These are phyloP conservation scores for Apostichopus parvimensis DNA, from an alignment of 35 echinoderm and acorn worm species.

Conservation along the genomic window DNA sequence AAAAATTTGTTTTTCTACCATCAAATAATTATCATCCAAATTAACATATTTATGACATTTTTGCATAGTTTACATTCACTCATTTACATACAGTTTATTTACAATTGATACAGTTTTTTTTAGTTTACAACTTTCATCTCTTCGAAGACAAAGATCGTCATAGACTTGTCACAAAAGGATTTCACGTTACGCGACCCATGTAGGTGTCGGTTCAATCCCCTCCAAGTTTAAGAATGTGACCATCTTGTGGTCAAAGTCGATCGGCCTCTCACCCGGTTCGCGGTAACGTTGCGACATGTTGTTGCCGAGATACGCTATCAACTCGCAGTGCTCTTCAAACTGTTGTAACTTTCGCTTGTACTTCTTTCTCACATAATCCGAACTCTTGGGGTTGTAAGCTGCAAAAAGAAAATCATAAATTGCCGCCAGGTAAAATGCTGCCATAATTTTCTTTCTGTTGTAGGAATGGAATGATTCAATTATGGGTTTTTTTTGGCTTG, in stretches of 20 bases:
- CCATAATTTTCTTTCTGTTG: no score
- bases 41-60: neutral
- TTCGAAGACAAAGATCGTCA: no score
- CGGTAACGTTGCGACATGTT: conserved; percentile 80
- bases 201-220: conserved; percentile 71
- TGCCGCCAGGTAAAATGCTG: no score
- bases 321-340: conserved; percentile 96
- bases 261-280: conserved; percentile 66
- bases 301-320: conserved; percentile 90
- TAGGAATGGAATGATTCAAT: no score
- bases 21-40: neutral
- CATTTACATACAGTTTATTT: no score
- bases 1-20: neutral
- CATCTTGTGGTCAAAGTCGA: conserved; percentile 99
- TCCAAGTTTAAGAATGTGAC: conserved; percentile 81
- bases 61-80: conserved; percentile 2
- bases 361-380: conserved; percentile 99
- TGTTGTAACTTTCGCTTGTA: conserved; percentile 85
- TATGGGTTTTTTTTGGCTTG: no score
- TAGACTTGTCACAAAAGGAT: no score
- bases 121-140: no score
- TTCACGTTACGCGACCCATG: conserved; percentile 38
- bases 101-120: no score
- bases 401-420: neutral
- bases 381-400: conserved; percentile 99